Evolutionary conservation across 2,797 vertebrate species (phyloP).

Genomic region (Argyrosomus regius): DNA sequence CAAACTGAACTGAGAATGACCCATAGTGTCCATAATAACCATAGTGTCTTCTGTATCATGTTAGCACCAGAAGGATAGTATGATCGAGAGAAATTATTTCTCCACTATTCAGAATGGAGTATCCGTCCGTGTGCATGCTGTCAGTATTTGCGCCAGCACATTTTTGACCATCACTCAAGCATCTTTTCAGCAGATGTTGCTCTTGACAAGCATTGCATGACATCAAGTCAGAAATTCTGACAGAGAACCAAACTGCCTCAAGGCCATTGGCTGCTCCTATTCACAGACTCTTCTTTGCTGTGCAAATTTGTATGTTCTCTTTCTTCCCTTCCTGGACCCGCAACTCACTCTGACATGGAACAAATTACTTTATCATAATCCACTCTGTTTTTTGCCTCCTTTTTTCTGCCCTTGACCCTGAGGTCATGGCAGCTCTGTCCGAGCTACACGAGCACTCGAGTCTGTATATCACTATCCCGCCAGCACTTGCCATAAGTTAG

Average conservation of each 20-base stretch:
- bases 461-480: constrained; percentile 58
- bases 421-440: constrained; percentile 53
- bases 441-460: constrained; percentile 26
- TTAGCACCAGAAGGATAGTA: constrained; percentile 21
- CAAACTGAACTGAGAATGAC: constrained; percentile 77
- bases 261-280: constrained; percentile 73
- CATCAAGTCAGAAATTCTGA: constrained; percentile 79
- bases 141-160: constrained; percentile 79
- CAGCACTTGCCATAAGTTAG: constrained; percentile 53
- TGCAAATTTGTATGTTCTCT: constrained; percentile 66
- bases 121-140: constrained; percentile 58
- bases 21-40: constrained; percentile 60
- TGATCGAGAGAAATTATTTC: constrained; percentile 53
- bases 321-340: constrained; percentile 59
- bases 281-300: constrained; percentile 71
- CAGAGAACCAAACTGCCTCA: constrained; percentile 77
- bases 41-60: constrained; percentile 38
- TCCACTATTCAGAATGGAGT: constrained; percentile 44
- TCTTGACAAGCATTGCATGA: constrained; percentile 81
- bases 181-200: constrained; percentile 86
- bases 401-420: constrained; percentile 63
- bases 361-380: constrained; percentile 82
- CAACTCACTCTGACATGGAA: constrained; percentile 70
- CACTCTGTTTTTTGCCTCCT: constrained; percentile 63
- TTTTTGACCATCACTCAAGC: constrained; percentile 84